phyloP scores from a whole-genome alignment of 2,888 invertebrate genomes.

The Hypomecis atomaria region DNA sequence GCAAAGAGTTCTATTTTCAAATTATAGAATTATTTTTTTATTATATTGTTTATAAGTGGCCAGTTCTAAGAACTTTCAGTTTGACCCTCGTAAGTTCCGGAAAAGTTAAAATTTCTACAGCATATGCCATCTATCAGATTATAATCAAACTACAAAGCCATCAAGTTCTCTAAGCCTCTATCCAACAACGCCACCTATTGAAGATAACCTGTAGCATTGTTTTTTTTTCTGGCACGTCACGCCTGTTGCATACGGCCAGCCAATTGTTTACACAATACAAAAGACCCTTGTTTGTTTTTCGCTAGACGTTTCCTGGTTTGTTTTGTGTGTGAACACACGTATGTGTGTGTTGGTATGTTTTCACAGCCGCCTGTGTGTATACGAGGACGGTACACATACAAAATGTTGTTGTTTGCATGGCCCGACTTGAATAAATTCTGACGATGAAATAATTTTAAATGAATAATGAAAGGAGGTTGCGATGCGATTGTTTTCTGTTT shows the following conservation, averaged over 20 bases:
- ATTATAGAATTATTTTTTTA: no score
- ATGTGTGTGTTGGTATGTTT: conserved; percentile 68
- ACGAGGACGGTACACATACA: conserved; percentile 72
- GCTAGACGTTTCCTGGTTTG: conserved; percentile 85
- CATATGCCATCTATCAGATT: conserved; percentile 42
- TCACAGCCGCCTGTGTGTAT: conserved; percentile 76
- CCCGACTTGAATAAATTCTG: conserved; percentile 74
- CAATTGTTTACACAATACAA: conserved; percentile 84
- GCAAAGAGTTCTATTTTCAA: no score
- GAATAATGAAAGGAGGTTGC: conserved; percentile 10
- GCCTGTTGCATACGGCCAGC: conserved; percentile 81
- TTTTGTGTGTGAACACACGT: conserved; percentile 74
- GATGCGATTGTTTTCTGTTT: not conserved
- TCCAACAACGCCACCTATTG: conserved; percentile 64
- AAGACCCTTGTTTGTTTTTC: conserved; percentile 85
- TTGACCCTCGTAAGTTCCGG: no score
- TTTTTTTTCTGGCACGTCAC: conserved; percentile 71
- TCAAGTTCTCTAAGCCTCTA: conserved; percentile 35
- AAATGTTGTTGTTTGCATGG: conserved; percentile 79
- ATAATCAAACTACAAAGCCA: conserved; percentile 35
- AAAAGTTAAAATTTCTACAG: not conserved
- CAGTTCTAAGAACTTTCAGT: no score
- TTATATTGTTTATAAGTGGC: no score
- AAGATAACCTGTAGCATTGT: conserved; percentile 67
- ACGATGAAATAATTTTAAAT: conserved; percentile 48